These are phyloP conservation scores for Calliopum simillimum DNA, from an alignment of 2,888 invertebrate genomes.

Conservation along the genomic window DNA sequence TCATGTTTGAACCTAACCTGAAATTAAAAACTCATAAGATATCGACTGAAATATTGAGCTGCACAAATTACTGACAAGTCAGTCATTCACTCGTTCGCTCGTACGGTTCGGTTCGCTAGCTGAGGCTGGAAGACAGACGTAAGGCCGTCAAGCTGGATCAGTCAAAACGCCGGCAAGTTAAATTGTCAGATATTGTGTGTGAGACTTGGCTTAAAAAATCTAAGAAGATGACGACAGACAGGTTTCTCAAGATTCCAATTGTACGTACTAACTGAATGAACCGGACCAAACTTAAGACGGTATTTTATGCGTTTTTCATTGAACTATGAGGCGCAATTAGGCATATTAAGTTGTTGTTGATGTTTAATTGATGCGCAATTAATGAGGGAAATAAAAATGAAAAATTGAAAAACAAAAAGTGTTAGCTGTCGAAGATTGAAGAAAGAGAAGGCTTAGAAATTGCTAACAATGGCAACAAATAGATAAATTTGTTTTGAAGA, in stretches of 20 bases:
- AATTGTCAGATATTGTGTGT: not conserved
- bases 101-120: not conserved
- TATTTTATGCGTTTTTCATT: slow-evolving; percentile 2
- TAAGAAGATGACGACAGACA: not conserved
- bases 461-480: too few species aligned
- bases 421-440: not conserved
- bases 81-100: slow-evolving; percentile 31
- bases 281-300: not conserved
- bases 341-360: slow-evolving; percentile 21
- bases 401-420: not conserved
- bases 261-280: not conserved
- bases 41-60: slow-evolving; percentile 68
- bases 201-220: slow-evolving; percentile 10
- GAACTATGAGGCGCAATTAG: slow-evolving; percentile 24
- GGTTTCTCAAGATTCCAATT: not conserved
- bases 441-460: slow-evolving; percentile 1
- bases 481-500: not conserved
- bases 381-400: slow-evolving; percentile 9
- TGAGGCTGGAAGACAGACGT: not conserved
- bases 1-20: slow-evolving; percentile 56
- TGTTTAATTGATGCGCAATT: slow-evolving; percentile 35
- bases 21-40: slow-evolving; percentile 68
- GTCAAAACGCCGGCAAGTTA: slow-evolving; percentile 1
- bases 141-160: too few species aligned
- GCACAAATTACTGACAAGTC: slow-evolving; percentile 64